phyloP scores from a whole-genome alignment of 2,113 vertebrate species.

The Lota lota region DNA sequence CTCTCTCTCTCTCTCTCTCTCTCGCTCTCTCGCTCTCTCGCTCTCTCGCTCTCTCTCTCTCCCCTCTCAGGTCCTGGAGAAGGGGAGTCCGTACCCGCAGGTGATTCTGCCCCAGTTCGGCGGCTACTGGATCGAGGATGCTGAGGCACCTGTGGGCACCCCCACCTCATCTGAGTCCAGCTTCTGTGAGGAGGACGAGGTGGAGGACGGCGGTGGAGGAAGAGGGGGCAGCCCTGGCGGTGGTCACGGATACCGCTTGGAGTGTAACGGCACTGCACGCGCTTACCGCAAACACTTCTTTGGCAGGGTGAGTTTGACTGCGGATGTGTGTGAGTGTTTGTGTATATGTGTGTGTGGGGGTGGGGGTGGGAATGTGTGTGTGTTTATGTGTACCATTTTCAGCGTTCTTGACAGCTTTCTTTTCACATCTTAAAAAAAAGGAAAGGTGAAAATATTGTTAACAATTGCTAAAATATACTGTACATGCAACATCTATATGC shows the following conservation, averaged over 20 bases:
- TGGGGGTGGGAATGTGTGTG: no score
- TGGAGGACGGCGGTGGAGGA: conserved; percentile 76
- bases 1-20: background rate
- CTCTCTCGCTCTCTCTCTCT: background rate
- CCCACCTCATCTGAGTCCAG: conserved; percentile 80
- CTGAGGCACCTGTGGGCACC: conserved; percentile 76
- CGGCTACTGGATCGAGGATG: conserved; percentile 98
- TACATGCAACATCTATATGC: no score
- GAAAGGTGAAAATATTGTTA: no score
- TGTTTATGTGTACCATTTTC: no score
- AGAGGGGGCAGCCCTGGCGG: conserved; percentile 73
- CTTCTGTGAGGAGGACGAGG: conserved; percentile 84
- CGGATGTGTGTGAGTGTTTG: background rate
- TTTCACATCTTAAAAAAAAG: no score
- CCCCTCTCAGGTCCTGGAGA: conserved; percentile 81
- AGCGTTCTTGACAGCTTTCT: no score
- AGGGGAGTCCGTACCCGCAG: conserved; percentile 90
- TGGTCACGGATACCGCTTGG: conserved; percentile 78
- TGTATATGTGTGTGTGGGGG: no score
- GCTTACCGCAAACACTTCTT: conserved; percentile 94
- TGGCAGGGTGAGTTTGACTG: conserved; percentile 80
- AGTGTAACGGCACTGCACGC: conserved; percentile 87
- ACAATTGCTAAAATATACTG: no score
- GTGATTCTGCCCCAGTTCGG: conserved; percentile 96
- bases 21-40: background rate